Base-by-base conservation (phyloP, 2,113 vertebrate genomes). In the Hyla sarda region DNA sequence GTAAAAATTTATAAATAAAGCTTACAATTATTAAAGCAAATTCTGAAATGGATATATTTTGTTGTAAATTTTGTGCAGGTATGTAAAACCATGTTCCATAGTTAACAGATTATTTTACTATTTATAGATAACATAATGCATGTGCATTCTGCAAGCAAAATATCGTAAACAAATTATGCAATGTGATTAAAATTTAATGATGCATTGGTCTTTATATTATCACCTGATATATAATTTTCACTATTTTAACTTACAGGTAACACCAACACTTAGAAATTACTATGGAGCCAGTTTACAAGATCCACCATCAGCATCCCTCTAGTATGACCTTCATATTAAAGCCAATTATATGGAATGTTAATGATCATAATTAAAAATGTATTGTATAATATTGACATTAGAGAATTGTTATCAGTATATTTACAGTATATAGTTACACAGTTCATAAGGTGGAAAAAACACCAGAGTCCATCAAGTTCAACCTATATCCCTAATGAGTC, bases 181-280 rank as follows among this genome's bases (percentile, higher is more conserved):
- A n/a, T n/a, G n/a, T n/a, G n/a, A n/a, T n/a, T n/a, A n/a, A n/a
- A n/a, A n/a, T n/a, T n/a, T n/a, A n/a, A n/a, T n/a, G n/a, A n/a
- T n/a, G n/a, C n/a, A n/a, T n/a, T n/a, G n/a, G n/a, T n/a, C n/a
- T n/a, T n/a, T n/a, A n/a, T n/a, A n/a, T n/a, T n/a, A n/a, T n/a
- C n/a, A n/a, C n/a, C n/a, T n/a, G n/a, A 8, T 37, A 37, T 4
- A 71, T 71, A 1, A 23, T 69, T 37, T 23, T 23, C 34, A 37
- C 67, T 41, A 0, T 34, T 16, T 32, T 71, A 41, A 23, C 78
- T 85, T 67, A 23, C 30, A 85, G 83, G 17, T 85, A 12, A 79
- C 74, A 69, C 60, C 56, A 78, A 8, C 50, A n/a, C 32, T 85
- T n/a, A 16, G 34, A 8, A 16, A 19, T 2, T 23, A 13, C 17